These are phyloP conservation scores for Margarornis squamiger DNA, from an alignment of 2,797 vertebrate genomes.

Conservation along the genomic window DNA sequence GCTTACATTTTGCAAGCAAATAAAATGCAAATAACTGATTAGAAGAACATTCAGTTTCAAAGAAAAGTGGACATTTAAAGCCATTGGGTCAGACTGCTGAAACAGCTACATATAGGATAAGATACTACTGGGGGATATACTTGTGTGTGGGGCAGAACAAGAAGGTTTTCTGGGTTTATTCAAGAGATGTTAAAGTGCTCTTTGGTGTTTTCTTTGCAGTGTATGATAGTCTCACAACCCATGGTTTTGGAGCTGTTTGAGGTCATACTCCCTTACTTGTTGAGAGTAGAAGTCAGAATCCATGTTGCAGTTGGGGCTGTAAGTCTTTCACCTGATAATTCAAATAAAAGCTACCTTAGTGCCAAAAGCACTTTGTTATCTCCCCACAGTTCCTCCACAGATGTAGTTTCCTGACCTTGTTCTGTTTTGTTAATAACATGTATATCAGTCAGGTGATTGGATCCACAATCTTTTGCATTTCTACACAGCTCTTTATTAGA, in stretches of 20 bases:
- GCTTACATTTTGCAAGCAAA: not conserved
- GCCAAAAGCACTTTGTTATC: not conserved
- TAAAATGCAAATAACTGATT: not conserved
- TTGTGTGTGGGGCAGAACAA: not conserved
- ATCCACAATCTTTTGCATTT: not conserved
- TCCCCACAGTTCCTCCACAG: not conserved
- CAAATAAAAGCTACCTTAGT: not conserved
- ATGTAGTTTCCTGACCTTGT: not conserved
- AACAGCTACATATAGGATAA: not conserved
- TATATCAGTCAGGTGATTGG: not conserved
- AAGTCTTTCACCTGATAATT: not conserved
- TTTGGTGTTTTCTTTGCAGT: not conserved
- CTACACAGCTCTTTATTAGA: fast-evolving
- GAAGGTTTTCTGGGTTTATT: not conserved
- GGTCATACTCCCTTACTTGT: not conserved
- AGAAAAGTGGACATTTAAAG: not conserved
- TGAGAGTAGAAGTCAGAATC: not conserved
- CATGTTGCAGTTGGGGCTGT: not conserved
- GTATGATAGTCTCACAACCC: not conserved
- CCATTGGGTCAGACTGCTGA: not conserved
- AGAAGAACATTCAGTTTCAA: not conserved
- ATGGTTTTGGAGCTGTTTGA: not conserved
- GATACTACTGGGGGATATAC: not conserved
- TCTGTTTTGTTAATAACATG: not conserved
- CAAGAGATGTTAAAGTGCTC: not conserved